Base-by-base conservation (phyloP, 2,797 vertebrate species). In the Eulemur mongoz region DNA sequence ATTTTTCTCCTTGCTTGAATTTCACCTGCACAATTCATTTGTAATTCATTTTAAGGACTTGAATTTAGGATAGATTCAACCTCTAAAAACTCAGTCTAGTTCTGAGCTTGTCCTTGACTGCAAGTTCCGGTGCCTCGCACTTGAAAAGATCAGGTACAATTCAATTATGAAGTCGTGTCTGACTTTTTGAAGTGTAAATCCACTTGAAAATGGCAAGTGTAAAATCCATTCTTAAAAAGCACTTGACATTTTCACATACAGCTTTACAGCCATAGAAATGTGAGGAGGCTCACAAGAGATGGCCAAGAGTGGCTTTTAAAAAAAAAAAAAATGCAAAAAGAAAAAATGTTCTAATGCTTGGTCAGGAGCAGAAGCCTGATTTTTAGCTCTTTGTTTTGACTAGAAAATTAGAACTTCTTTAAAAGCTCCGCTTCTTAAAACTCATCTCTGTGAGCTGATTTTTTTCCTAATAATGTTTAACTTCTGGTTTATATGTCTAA, bases 111-210 rank as follows among this genome's bases (percentile, higher is more conserved):
- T 97, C 97, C 97, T 97, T 98, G 94, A 97, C 78, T 67, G 75
- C 32, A 72, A 82, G 89, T 90, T 93, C 91, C 57, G 69, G 86
- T 27, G 84, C 83, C 88, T 61, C 52, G 52, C 93, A 92, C 92
- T 96, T 97, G 90, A 96, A 97, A 97, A 97, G 95, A 97, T 96
- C 95, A 97, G 90, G 93, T 85, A 48, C 85, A 83, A 97, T 97
- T 96, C 95, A 97, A 97, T 97, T 98, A 98, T 73, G 52, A 96
- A 97, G 92, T 82, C n/a, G 0, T 11, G 43, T 78, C 96, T 96
- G 96, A 96, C 97, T 97, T 97, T 97, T 96, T 97, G 97, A 98
- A 97, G 97, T 96, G 95, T 98, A 97, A 97, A 97, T 97, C 95
- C 96, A 96, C 97, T 97, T 92, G 95, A 97, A 98, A 97, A 98